These are phyloP conservation scores for Lota lota DNA, from an alignment of 2,113 vertebrate genomes.

Conservation along the genomic window DNA sequence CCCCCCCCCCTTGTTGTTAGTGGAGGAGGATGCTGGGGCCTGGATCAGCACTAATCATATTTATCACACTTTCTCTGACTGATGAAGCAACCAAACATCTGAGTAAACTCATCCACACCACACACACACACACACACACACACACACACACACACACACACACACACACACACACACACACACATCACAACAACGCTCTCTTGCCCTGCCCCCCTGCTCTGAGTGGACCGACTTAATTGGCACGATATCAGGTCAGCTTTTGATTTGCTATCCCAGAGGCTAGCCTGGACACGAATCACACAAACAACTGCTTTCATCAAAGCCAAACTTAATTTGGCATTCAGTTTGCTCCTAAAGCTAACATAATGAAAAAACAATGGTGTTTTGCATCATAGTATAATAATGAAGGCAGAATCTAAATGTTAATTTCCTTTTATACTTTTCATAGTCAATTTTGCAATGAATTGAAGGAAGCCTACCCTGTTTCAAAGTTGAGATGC, in stretches of 20 bases:
- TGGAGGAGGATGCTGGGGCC: not conserved
- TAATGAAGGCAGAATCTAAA: slow-evolving; percentile 17
- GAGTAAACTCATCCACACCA: slow-evolving; percentile 6
- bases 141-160: no score
- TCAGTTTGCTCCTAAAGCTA: not conserved
- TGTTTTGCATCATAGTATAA: slow-evolving; percentile 8
- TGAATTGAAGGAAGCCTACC: no score
- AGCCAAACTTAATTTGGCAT: slow-evolving; percentile 6
- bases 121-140: not conserved
- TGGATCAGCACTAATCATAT: slow-evolving; percentile 4
- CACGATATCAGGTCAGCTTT: slow-evolving; percentile 11
- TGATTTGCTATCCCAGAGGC: not conserved
- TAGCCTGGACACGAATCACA: not conserved
- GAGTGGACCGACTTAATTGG: slow-evolving; percentile 25
- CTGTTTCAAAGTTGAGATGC: no score
- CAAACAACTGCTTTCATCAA: not conserved
- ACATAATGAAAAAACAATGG: not conserved
- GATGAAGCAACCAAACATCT: slow-evolving; percentile 3
- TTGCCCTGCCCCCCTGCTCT: slow-evolving; percentile 10
- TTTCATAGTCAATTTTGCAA: no score
- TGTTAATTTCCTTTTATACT: not conserved
- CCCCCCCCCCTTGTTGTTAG: not conserved
- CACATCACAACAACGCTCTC: not conserved
- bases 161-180: no score
- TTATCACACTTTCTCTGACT: not conserved